Percentiles rank a stretch among this genome's conserved stretches.
These are phyloP conservation scores for Gonatopus flavifemur DNA, from an alignment of 1,140 invertebrate genomes.

Conservation along the genomic window DNA sequence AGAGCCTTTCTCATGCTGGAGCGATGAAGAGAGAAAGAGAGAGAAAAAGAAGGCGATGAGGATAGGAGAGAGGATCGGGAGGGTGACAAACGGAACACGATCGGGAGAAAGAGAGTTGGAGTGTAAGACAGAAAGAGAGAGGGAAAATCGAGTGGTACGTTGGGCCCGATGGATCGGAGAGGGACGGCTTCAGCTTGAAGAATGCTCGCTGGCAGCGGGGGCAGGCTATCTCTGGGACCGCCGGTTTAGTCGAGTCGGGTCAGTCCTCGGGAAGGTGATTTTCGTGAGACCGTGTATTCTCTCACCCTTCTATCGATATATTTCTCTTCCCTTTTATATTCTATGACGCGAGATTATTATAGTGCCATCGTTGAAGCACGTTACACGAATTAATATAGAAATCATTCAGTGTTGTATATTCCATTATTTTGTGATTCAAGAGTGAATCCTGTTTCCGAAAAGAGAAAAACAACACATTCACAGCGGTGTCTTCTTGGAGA, in stretches of 20 bases:
- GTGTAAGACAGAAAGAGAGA: conserved; percentile 10
- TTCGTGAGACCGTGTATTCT: conserved; percentile 26
- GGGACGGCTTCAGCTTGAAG: conserved; percentile 51
- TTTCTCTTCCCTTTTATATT: conserved; percentile 16
- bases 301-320: not conserved
- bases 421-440: too few species aligned
- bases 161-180: conserved; percentile 51
- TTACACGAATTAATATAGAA: too few species aligned
- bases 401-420: too few species aligned
- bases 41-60: conserved; percentile 1
- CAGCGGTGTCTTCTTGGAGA: too few species aligned
- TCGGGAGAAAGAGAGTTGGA: conserved; percentile 9
- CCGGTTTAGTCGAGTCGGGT: conserved; percentile 54
- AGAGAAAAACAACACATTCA: too few species aligned
- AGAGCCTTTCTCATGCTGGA: not conserved
- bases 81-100: too few species aligned
- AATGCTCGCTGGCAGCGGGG: conserved; percentile 43
- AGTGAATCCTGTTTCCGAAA: too few species aligned
- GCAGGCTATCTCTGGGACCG: conserved; percentile 40
- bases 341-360: too few species aligned
- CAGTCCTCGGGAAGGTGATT: conserved; percentile 49
- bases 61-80: not conserved
- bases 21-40: conserved; percentile 20
- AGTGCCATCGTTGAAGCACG: too few species aligned
- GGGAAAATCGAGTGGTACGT: conserved; percentile 30